Evolutionary conservation across 2,888 invertebrate genomes (phyloP), one percentile per base, ranked within the genome.

Genomic region (Isotomurus palustris): DNA sequence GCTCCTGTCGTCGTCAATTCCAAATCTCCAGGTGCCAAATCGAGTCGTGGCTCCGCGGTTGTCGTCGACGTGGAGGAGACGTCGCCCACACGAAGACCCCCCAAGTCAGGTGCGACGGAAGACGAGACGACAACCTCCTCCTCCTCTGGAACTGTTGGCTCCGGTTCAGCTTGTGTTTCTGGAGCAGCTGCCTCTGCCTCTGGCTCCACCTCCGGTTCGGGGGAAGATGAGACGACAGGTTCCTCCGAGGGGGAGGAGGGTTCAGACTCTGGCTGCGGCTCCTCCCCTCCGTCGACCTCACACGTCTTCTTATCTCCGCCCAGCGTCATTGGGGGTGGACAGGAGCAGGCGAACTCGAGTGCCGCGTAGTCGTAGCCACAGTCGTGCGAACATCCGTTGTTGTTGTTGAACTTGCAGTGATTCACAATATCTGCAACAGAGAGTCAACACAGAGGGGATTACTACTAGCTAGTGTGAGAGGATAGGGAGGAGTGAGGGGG

Each of bases 331-430:
- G 81, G 81, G 36, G 76, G 74, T 10, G 82, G 82, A 73, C 88
- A 88, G 2, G 75, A 78, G 73, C 88, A 89, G 28, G 75, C 75
- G 72, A 88, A 87, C 48, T 82, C 80, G 55, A 84, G 78, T 29
- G 60, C 68, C 24, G 76, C 75, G 71, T 83, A 83, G 73, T 86
- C 82, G 71, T 85, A 88, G 52, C 77, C 75, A 73, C 88, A 89
- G 12, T 76, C 78, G 66, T 85, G 78, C 65, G 85, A 81, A 72
- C 88, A 89, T 47, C 79, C 76, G 56, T 84, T 79, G 60, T 82
- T 83, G 62, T 82, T 79, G 53, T 82, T 79, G 54, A 83, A 80
- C 75, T 83, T 80, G 74, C 86, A 89, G 10, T 44, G 74, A 75
- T 86, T 83, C 22, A 83, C 74, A 40, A 87, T 80, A 67, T 75